Percentiles rank a stretch among this genome's conserved stretches.
Evolutionary conservation across 1,140 invertebrate species (phyloP).

Genomic region (Solenopsis fugax): DNA sequence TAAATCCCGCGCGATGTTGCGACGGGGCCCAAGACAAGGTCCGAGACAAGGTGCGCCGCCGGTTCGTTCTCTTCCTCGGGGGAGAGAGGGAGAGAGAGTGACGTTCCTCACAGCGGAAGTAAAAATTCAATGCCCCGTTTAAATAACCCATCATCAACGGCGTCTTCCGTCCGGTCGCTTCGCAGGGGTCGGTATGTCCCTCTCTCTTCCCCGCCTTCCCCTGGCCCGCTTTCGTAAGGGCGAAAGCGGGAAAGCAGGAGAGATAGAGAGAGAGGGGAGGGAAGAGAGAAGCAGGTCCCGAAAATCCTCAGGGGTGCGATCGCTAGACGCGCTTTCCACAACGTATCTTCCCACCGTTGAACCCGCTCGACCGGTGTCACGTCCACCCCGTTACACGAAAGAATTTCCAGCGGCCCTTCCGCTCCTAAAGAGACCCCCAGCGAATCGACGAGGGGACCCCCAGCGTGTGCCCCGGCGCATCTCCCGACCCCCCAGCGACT

Average conservation of each 20-base stretch:
- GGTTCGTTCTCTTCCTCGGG: background rate
- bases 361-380: slow-evolving; percentile 76
- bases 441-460: slow-evolving; percentile 74
- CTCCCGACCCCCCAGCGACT: slow-evolving; percentile 56
- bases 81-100: slow-evolving; percentile 19
- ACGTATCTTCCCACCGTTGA: slow-evolving; percentile 86
- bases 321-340: slow-evolving; percentile 71
- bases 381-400: slow-evolving; percentile 74
- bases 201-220: background rate
- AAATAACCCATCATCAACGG: slow-evolving; percentile 75
- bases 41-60: slow-evolving; percentile 33
- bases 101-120: slow-evolving; percentile 65
- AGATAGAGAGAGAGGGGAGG: background rate
- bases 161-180: slow-evolving; percentile 50
- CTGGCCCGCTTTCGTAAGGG: background rate
- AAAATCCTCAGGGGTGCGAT: slow-evolving; percentile 68
- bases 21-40: slow-evolving; percentile 35
- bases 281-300: slow-evolving; percentile 59
- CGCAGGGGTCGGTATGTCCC: slow-evolving; percentile 60
- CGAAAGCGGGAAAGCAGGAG: background rate
- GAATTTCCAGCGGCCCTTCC: slow-evolving; percentile 68
- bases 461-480: slow-evolving; percentile 70
- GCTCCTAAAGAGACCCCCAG: slow-evolving; percentile 73
- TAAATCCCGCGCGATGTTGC: slow-evolving; percentile 52
- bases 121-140: slow-evolving; percentile 71